Base-by-base conservation (phyloP, 2,113 vertebrate species). In the Malurus cyaneus region DNA sequence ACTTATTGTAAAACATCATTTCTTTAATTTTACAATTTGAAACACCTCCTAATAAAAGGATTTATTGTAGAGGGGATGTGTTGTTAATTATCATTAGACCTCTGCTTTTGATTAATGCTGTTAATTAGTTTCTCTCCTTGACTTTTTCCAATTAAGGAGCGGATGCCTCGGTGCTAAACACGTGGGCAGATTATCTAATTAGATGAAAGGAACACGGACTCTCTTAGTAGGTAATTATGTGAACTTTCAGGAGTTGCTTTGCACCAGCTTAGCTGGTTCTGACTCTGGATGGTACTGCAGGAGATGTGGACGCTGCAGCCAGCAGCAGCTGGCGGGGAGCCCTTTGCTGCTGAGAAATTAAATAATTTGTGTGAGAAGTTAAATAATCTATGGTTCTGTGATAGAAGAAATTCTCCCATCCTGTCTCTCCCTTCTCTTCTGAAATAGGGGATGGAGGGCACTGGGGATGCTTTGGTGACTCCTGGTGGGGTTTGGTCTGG, bases 111-210 rank as follows among this genome's bases (percentile, higher is more conserved):
- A 97, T 97, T 94, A 97, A 96, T 90, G 82, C 90, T 94, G 87
- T 92, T 98, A 97, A 98, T 98, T 97, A 97, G 97, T 96, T 96
- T 96, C 96, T 96, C 89, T 96, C 89, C 96, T 97, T 96, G 97
- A 95, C 97, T 98, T 97, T 96, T 97, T 92, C 96, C 96, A 98
- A 97, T 98, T 98, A 98, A 96, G 95, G 77, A 93, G 74, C 17
- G 80, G 92, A 89, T 96, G 89, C 56, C 59, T 95, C 62, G 88
- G 88, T 96, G 95, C 73, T 97, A 90, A 97, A 97, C 97, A 97
- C 91, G 93, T 97, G 97, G 98, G 97, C 95, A 97, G 94, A 96
- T 97, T 96, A 80, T 89, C 94, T 98, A 96, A 98, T 97, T 69
- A 97, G 96, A 69, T 42, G 93, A 92, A 81, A 96, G 95, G 97